Base-by-base conservation (phyloP, 2,888 invertebrate genomes). In the Cephus sareptanus region DNA sequence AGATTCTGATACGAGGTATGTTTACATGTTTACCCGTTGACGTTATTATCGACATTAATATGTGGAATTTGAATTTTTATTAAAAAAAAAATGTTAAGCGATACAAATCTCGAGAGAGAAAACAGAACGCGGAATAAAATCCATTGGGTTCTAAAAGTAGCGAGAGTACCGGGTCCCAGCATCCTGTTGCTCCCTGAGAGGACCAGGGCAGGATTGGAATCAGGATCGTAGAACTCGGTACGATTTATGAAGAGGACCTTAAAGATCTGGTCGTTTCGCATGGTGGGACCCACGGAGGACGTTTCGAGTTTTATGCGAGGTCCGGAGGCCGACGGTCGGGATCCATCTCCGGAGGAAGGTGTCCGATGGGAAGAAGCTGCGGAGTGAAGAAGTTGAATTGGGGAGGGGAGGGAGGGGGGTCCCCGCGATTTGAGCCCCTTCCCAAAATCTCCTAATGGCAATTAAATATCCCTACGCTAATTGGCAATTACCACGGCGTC, bases 401-500 rank as follows among this genome's bases (percentile, higher is more conserved):
- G 15, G n/a, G n/a, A n/a, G n/a, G n/a, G n/a, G 71, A 31, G 4
- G 13, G 11, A 3, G 0, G 3, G 1, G 34, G 74, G 35, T 34
- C 74, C 34, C 34, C 30, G 71, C 71, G 71, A 71, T 33, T 71
- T 11, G 9, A 13, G 71, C 71, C 34, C 71, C 34, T 71, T 71
- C 30, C 31, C 30, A 31, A 71, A 71, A 71, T 71, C 34, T 71
- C 35, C 73, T 79, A 90, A 90, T 88, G 88, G 88, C 91, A 91
- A 91, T 91, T 91, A 91, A 91, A 91, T 91, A 91, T 90, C 90
- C 85, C 78, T 85, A 81, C 84, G 89, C 91, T 91, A 91, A 91
- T 91, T 91, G 91, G 88, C 91, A 91, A 91, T 91, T 91, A 91
- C 90, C 87, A 85, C 87, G 86, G 86, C 86, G 87, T 88, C 84